Evolutionary conservation across 1,140 invertebrate species (phyloP), one percentile per base, ranked within the genome.

Genomic region (Dendrolimus kikuchii): DNA sequence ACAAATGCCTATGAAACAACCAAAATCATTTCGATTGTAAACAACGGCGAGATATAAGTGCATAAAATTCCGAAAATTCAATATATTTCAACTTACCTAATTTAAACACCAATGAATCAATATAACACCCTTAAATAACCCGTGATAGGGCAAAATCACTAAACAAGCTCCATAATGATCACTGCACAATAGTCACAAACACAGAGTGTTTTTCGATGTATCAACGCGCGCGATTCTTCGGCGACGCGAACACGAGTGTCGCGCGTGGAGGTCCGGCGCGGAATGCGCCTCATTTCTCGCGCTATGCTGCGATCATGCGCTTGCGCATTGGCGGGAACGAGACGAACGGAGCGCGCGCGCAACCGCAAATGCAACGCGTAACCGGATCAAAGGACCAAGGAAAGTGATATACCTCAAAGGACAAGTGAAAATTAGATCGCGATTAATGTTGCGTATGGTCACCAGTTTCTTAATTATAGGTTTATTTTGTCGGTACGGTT

Each of bases 181-280:
- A 84, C 76, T 62, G 68, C 75, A 84, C 76, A 77, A 58, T 55
- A 48, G 60, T 61, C 76, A 81, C 77, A 67, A 55, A 49, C 63
- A 72, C 67, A 63, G 55, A 44, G 54, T 57, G 10, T 47, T 38
- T 52, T 46, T 6, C 44, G 49, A 45, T 23, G 40, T 51, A 49
- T 57, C 63, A 62, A 55, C 53, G 70, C 74, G 75, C 72, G 70
- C 67, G 68, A 53, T 62, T 67, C 73, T 72, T 50, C 70, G 46
- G 67, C 77, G 75, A 46, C 77, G 76, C 81, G 77, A 23, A 81
- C 81, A 79, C 76, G 53, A 43, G 23, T 53, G 70, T 80, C 79
- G 73, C 77, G 74, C 68, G 71, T 71, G 71, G 74, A 79, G 79
- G 71, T 69, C 78, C 61, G 67, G 71, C 81, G 77, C 81, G 55